These are phyloP conservation scores for Saccostrea cuccullata DNA, from an alignment of 1,140 invertebrate species.

Conservation along the genomic window DNA sequence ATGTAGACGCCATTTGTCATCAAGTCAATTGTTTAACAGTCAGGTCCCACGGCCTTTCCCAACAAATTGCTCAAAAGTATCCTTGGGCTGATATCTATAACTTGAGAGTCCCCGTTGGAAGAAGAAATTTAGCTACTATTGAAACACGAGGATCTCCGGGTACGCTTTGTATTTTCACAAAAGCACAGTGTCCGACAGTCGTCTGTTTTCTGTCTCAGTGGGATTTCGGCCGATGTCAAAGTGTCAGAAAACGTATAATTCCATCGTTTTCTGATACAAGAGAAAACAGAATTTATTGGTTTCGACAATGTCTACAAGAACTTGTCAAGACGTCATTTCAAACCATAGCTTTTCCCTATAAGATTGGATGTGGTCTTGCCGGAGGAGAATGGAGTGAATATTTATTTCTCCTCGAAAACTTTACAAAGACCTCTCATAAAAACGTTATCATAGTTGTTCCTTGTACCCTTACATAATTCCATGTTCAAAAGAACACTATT, in stretches of 20 bases:
- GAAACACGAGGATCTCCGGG: not conserved
- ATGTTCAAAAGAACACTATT: too few species aligned
- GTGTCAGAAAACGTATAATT: not conserved
- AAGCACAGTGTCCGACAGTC: not conserved
- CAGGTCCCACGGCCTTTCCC: not conserved
- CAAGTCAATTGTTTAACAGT: conserved; percentile 33
- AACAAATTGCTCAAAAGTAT: not conserved
- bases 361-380: too few species aligned
- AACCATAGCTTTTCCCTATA: too few species aligned
- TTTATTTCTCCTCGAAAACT: too few species aligned
- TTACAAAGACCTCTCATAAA: too few species aligned
- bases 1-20: conserved; percentile 5
- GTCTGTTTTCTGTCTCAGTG: conserved; percentile 27
- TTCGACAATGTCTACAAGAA: conserved; percentile 8
- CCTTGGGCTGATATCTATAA: conserved; percentile 25
- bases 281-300: not conserved
- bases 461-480: too few species aligned
- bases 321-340: too few species aligned
- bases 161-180: not conserved
- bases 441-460: too few species aligned
- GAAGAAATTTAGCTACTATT: not conserved
- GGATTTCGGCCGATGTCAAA: conserved; percentile 7
- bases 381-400: too few species aligned
- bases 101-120: not conserved
- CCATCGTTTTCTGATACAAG: not conserved